phyloP scores from a whole-genome alignment of 2,888 invertebrate genomes.

The Chloromyia formosa region DNA sequence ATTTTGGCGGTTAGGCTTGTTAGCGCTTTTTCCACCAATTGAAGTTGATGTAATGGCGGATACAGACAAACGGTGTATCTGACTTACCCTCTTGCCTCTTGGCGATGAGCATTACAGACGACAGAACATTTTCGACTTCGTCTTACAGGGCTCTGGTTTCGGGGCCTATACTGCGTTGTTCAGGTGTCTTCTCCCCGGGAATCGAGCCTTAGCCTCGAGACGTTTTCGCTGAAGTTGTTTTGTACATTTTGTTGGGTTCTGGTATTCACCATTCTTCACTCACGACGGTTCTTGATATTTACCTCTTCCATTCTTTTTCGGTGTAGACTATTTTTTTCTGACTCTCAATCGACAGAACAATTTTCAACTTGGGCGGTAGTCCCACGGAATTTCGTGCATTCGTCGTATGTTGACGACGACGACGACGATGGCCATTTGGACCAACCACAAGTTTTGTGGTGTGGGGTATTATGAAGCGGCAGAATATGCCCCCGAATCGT shows the following conservation, averaged over 20 bases:
- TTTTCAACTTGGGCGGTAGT: conserved; percentile 52
- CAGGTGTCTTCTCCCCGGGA: neutral
- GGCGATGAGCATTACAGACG: conserved; percentile 6
- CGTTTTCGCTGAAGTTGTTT: neutral
- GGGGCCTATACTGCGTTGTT: neutral
- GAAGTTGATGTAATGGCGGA: conserved; percentile 31
- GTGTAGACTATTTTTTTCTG: conserved; percentile 5
- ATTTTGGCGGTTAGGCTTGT: conserved; percentile 49
- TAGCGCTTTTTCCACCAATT: conserved; percentile 47
- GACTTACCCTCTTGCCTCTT: conserved; percentile 16
- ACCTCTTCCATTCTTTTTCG: conserved; percentile 26
- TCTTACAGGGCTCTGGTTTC: neutral
- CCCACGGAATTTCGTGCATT: conserved; percentile 50
- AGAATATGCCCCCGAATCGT: conserved; percentile 39
- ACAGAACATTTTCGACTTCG: neutral
- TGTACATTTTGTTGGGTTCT: conserved; percentile 2
- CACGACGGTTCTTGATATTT: neutral
- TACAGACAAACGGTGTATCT: neutral
- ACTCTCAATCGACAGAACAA: conserved; percentile 45
- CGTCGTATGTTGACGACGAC: conserved; percentile 19
- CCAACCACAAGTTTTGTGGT: conserved; percentile 32
- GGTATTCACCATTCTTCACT: conserved; percentile 18
- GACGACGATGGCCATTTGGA: conserved; percentile 16
- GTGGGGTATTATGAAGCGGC: conserved; percentile 29
- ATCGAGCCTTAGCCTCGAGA: conserved; percentile 2